These are phyloP conservation scores for Lineus longissimus DNA, from an alignment of 1,140 invertebrate genomes.

Conservation along the genomic window DNA sequence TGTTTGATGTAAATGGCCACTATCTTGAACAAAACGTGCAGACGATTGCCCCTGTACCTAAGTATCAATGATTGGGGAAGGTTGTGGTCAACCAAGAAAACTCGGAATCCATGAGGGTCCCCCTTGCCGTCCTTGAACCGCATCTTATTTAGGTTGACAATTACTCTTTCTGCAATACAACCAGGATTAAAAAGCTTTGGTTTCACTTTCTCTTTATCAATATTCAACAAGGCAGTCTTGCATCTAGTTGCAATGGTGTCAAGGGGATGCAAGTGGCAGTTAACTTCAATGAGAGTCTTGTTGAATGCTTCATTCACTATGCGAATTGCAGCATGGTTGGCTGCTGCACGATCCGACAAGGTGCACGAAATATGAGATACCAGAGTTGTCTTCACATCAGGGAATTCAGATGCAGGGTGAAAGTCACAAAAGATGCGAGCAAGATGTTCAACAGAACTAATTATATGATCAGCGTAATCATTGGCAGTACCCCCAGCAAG, in stretches of 20 bases:
- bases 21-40: slow-evolving; percentile 16
- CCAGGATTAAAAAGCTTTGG: neutral
- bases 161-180: slow-evolving; percentile 2
- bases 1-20: neutral
- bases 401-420: neutral
- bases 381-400: neutral
- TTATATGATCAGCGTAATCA: slow-evolving; percentile 16
- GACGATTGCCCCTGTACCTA: slow-evolving; percentile 15
- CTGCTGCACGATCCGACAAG: slow-evolving; percentile 10
- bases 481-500: slow-evolving; percentile 15
- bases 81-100: slow-evolving; percentile 5
- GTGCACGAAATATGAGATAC: slow-evolving; percentile 8
- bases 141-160: slow-evolving; percentile 16
- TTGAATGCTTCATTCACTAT: slow-evolving; percentile 1
- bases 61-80: neutral
- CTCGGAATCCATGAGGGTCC: slow-evolving; percentile 14
- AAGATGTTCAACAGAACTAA: slow-evolving; percentile 1
- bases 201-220: neutral
- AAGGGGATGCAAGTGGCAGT: slow-evolving; percentile 14
- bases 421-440: slow-evolving; percentile 7
- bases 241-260: slow-evolving; percentile 7
- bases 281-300: slow-evolving; percentile 3
- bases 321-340: slow-evolving; percentile 9
- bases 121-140: slow-evolving; percentile 19
- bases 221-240: neutral